Evolutionary conservation across 2,113 vertebrate species (phyloP).

Genomic region (Aspidoscelis tigris): DNA sequence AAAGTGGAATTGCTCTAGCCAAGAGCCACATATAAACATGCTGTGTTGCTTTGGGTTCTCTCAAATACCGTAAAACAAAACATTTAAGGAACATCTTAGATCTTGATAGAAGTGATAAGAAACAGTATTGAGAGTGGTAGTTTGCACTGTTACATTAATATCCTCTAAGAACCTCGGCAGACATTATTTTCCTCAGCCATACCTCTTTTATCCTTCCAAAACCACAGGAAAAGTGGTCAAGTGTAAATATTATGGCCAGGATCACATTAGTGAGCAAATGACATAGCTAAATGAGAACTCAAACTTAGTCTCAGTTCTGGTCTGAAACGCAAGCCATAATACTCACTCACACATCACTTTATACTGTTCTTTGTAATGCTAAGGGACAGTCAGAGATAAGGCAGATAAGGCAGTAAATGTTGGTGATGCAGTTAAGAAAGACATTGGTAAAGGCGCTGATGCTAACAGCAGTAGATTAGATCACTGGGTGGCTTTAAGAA

Average conservation of each 20-base stretch:
- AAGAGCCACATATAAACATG: slow-evolving; percentile 77
- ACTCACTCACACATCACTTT: slow-evolving; percentile 55
- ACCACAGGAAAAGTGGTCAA: background rate
- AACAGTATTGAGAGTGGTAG: slow-evolving; percentile 26
- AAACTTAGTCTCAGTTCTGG: background rate
- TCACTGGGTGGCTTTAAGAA: too few relatives aligned
- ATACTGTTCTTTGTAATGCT: slow-evolving; percentile 41
- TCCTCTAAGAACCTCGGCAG: background rate
- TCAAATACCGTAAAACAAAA: slow-evolving; percentile 72
- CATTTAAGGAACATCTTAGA: slow-evolving; percentile 50
- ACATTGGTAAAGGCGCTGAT: too few relatives aligned
- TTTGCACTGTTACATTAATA: background rate
- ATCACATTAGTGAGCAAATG: background rate
- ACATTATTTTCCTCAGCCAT: background rate
- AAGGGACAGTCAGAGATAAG: background rate
- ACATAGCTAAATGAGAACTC: too few relatives aligned
- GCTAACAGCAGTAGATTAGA: too few relatives aligned
- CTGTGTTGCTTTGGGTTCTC: slow-evolving; percentile 76
- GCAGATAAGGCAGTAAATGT: too few relatives aligned
- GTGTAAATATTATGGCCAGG: background rate
- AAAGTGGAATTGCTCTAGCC: slow-evolving; percentile 76
- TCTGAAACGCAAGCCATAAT: background rate
- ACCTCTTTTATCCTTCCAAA: background rate
- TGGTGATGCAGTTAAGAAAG: too few relatives aligned
- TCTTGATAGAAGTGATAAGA: slow-evolving; percentile 22